Evolutionary conservation across 2,113 vertebrate species (phyloP).

Genomic region (Raja brachyura): DNA sequence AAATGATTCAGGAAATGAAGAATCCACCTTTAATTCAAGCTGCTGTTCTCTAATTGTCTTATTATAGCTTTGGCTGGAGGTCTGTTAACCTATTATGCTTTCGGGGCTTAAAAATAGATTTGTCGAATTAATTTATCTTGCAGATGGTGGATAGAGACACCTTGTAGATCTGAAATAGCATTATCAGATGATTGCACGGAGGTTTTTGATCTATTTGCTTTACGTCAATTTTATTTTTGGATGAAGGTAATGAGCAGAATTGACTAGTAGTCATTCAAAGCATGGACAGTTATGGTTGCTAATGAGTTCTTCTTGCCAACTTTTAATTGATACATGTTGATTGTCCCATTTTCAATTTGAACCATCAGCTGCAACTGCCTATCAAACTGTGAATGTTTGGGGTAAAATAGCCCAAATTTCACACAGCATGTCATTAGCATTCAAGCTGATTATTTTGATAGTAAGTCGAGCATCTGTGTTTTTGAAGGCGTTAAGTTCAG

Average conservation of each 20-base stretch:
- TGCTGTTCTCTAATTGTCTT: conserved; percentile 10
- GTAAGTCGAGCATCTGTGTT: background rate
- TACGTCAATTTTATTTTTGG: background rate
- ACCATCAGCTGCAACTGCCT: conserved; percentile 14
- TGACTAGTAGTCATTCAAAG: background rate
- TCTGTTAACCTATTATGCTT: background rate
- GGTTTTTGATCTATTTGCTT: background rate
- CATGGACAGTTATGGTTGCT: background rate
- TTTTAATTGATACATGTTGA: conserved; percentile 14
- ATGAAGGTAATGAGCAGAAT: background rate
- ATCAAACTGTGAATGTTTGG: conserved; percentile 9
- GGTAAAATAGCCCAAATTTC: background rate
- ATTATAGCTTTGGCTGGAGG: background rate
- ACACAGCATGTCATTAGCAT: conserved; percentile 1
- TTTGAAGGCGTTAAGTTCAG: background rate
- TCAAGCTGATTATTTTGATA: background rate
- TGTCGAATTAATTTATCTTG: background rate
- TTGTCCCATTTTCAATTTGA: background rate
- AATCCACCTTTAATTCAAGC: background rate
- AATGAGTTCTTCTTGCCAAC: conserved; percentile 24
- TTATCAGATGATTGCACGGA: background rate
- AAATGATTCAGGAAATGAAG: conserved; percentile 29
- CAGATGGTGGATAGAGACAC: background rate
- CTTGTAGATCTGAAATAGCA: background rate
- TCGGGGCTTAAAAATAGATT: background rate